Evolutionary conservation across 1,140 invertebrate genomes (phyloP).

Genomic region (Ruditapes philippinarum): DNA sequence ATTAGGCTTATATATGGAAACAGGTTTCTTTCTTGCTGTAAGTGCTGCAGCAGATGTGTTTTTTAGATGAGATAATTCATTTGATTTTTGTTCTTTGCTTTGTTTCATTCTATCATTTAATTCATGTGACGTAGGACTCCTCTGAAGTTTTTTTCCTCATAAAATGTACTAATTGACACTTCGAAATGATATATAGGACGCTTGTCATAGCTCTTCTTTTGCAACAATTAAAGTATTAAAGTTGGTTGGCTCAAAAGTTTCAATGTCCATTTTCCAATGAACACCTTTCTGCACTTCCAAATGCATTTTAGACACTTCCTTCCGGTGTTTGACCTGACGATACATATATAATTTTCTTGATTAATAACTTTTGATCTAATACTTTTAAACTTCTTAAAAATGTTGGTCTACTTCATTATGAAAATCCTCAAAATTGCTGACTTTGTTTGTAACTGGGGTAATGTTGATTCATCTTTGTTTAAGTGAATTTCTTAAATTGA

Average conservation of each 20-base stretch:
- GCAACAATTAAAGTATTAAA: not conserved
- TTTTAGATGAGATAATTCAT: not conserved
- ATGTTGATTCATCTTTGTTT: no score
- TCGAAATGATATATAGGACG: no score
- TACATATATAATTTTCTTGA: not conserved
- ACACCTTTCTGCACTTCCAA: slow-evolving; percentile 12
- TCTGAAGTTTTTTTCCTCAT: not conserved
- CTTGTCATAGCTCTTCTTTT: not conserved
- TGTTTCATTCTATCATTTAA: no score
- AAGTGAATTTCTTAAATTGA: no score
- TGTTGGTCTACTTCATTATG: no score
- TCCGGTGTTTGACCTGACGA: not conserved
- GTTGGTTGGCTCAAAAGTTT: not conserved
- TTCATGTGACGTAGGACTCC: no score
- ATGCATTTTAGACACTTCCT: not conserved
- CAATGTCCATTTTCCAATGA: not conserved
- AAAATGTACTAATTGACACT: no score
- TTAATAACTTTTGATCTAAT: not conserved
- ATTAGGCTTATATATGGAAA: not conserved
- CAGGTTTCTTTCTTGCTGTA: not conserved
- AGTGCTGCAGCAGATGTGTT: no score
- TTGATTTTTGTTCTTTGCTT: no score
- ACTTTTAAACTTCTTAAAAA: no score
- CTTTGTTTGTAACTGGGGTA: no score
- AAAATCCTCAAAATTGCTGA: no score